A percentile compares a stretch with the other conserved stretches of the same genome.
Evolutionary conservation across 2,888 invertebrate species (phyloP).

Genomic region (Tolmerus cingulatus): DNA sequence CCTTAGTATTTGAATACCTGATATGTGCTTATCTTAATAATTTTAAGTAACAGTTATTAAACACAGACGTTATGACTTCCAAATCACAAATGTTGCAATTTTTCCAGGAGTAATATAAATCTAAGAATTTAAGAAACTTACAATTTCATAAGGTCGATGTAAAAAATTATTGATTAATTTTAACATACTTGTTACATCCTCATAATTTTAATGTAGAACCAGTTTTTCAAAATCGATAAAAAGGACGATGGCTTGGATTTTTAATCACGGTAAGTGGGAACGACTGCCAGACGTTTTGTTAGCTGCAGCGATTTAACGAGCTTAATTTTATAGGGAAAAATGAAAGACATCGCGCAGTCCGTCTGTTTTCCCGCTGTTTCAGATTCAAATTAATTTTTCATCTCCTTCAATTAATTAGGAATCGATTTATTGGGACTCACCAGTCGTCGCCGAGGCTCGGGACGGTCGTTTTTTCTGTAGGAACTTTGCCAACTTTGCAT

Average conservation of each 20-base stretch:
- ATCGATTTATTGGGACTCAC: background rate
- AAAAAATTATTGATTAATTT: no score
- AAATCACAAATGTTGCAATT: no score
- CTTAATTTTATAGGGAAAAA: background rate
- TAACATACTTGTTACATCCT: no score
- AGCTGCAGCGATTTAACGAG: background rate
- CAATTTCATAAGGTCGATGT: no score
- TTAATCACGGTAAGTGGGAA: background rate
- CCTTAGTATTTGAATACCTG: no score
- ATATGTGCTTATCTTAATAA: no score
- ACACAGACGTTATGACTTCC: no score
- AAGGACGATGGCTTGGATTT: background rate
- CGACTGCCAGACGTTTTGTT: background rate
- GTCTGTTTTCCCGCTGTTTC: background rate
- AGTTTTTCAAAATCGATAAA: background rate
- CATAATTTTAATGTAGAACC: no score
- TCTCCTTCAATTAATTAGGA: background rate
- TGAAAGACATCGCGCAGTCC: background rate
- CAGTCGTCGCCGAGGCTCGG: background rate
- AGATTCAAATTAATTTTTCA: background rate
- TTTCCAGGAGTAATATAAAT: no score
- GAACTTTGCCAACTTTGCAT: background rate
- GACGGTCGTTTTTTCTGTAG: background rate
- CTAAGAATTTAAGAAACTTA: no score
- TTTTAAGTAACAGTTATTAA: no score